These are phyloP conservation scores for Saccopteryx leptura DNA, from an alignment of 2,113 vertebrate genomes.

Conservation along the genomic window DNA sequence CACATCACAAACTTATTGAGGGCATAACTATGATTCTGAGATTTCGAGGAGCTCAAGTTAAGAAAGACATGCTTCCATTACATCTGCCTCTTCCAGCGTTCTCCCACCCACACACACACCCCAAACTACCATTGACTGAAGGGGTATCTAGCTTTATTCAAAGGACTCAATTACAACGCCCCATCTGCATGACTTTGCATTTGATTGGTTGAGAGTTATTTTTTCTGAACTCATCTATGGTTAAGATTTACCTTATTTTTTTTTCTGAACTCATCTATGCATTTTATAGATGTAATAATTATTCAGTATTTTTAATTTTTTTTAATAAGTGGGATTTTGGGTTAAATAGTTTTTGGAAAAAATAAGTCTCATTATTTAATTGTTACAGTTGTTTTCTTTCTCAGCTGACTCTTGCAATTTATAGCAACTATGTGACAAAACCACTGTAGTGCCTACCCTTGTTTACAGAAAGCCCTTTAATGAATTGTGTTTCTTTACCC, in stretches of 20 bases:
- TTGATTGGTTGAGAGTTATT: not conserved
- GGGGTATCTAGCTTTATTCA: not conserved
- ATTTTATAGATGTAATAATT: not conserved
- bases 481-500: not conserved
- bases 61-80: not conserved
- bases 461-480: not conserved
- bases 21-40: not conserved
- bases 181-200: not conserved
- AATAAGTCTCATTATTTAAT: not conserved
- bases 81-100: not conserved
- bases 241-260: not conserved
- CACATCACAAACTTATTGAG: slow-evolving; percentile 40
- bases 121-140: not conserved
- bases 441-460: not conserved
- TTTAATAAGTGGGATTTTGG: not conserved
- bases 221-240: not conserved
- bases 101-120: not conserved
- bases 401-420: not conserved
- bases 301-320: not conserved
- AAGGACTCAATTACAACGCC: not conserved
- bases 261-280: not conserved
- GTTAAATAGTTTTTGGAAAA: not conserved
- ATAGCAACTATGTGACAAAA: not conserved
- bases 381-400: not conserved
- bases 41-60: not conserved